Evolutionary conservation across 2,888 invertebrate species (phyloP).

Genomic region (Tetranychus truncatus): DNA sequence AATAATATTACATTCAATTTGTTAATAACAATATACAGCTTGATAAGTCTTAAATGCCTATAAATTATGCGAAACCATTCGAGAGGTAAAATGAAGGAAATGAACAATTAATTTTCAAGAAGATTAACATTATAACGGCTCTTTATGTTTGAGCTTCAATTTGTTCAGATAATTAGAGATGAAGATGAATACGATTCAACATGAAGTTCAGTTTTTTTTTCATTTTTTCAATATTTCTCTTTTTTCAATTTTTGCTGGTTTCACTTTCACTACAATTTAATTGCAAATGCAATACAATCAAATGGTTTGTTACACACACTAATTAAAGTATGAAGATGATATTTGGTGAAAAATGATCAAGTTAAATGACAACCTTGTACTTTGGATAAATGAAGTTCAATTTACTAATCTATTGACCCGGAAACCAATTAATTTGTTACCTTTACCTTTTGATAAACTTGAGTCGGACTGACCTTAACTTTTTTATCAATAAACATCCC

Average conservation of each 20-base stretch:
- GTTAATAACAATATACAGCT: neutral
- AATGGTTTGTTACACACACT: neutral
- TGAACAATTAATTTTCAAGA: neutral
- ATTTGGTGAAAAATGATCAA: neutral
- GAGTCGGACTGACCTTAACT: no score
- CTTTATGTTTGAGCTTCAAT: neutral
- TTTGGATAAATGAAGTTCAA: neutral
- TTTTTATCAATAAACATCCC: no score
- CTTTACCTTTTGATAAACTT: neutral
- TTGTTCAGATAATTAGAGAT: neutral
- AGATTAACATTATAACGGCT: neutral
- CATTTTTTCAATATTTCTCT: no score
- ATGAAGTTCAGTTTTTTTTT: no score
- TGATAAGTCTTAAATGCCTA: neutral
- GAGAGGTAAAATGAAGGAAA: neutral
- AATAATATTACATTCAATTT: neutral
- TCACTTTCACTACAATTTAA: no score
- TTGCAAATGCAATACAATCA: neutral
- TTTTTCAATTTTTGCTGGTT: no score
- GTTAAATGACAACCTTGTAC: neutral
- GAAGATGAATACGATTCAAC: no score
- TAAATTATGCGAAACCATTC: neutral
- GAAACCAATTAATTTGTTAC: neutral
- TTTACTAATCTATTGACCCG: neutral
- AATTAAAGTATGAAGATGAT: neutral